A percentile compares a stretch with the other conserved stretches of the same genome.
These are phyloP conservation scores for Drosophila phalerata DNA, from an alignment of 2,888 invertebrate species.

Conservation along the genomic window DNA sequence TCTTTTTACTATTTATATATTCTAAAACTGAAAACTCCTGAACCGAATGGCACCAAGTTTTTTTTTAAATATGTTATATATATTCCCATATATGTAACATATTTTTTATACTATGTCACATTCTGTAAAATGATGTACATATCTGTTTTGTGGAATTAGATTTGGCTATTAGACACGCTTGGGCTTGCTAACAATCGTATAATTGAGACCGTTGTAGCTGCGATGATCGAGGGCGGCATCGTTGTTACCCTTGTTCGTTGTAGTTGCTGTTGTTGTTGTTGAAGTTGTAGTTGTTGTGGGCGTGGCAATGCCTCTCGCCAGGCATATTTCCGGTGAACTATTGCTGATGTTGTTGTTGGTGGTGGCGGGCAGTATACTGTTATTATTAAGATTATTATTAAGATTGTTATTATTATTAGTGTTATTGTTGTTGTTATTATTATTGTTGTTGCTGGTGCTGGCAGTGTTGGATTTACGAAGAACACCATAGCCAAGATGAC, in stretches of 20 bases:
- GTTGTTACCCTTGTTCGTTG: conserved; percentile 51
- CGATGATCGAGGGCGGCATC: conserved; percentile 88
- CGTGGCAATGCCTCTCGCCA: conserved; percentile 30
- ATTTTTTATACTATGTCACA: background rate
- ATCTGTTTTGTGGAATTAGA: background rate
- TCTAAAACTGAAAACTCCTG: background rate
- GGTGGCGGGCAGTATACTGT: conserved; percentile 48
- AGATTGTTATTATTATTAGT: conserved; percentile 31
- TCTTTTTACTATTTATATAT: too few species aligned
- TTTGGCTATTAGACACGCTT: conserved; percentile 89
- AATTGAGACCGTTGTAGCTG: conserved; percentile 91
- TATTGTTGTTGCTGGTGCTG: conserved; percentile 22
- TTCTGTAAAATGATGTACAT: background rate
- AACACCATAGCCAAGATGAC: conserved; percentile 92
- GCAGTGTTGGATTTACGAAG: conserved; percentile 88
- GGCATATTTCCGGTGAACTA: conserved; percentile 14
- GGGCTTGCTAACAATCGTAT: conserved; percentile 93
- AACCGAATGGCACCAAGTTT: background rate
- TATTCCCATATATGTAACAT: background rate
- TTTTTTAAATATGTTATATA: background rate
- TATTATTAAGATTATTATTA: conserved; percentile 22
- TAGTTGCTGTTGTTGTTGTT: conserved; percentile 17
- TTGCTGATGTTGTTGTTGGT: conserved; percentile 32
- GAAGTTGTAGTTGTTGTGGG: conserved; percentile 30
- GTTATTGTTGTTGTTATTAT: conserved; percentile 29